Conservation (phyloP, 1,140 invertebrate species). For the Brachionus angularis region DNA sequence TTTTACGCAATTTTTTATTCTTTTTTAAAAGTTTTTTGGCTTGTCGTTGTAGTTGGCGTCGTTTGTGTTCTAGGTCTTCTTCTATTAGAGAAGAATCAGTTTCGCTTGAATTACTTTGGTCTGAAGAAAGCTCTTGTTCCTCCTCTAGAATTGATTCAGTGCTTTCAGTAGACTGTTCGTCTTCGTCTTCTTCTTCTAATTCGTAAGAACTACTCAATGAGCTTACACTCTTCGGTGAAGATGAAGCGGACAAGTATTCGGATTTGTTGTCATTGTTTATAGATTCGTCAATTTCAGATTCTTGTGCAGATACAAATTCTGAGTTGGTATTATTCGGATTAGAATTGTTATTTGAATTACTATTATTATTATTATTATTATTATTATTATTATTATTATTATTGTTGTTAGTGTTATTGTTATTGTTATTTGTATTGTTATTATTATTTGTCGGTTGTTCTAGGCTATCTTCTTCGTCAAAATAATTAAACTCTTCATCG, state of each 20-base stretch:
- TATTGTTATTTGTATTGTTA: neutral
- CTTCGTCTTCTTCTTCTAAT: neutral
- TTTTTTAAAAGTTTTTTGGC: constrained; percentile 30
- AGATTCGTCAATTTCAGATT: no score
- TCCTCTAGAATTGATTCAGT: neutral
- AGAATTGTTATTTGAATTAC: constrained; percentile 3
- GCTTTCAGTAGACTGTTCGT: neutral
- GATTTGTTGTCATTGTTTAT: neutral
- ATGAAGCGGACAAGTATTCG: no score
- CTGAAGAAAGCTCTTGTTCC: neutral
- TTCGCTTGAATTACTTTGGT: neutral
- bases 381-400: neutral
- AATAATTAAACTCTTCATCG: constrained; percentile 12
- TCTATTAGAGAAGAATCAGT: neutral
- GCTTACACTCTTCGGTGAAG: no score
- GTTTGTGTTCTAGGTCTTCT: constrained; percentile 28
- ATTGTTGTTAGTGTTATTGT: neutral
- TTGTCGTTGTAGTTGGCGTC: constrained; percentile 8
- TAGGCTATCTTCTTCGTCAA: neutral
- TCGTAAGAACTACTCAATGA: neutral
- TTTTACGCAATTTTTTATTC: constrained; percentile 18
- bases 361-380: neutral
- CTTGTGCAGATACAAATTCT: no score
- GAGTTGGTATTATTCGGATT: constrained; percentile 3
- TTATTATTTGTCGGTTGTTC: neutral